A percentile compares a stretch with the other conserved stretches of the same genome.
These are phyloP conservation scores for Choloepus didactylus DNA, from an alignment of 2,797 vertebrate genomes.

Conservation along the genomic window DNA sequence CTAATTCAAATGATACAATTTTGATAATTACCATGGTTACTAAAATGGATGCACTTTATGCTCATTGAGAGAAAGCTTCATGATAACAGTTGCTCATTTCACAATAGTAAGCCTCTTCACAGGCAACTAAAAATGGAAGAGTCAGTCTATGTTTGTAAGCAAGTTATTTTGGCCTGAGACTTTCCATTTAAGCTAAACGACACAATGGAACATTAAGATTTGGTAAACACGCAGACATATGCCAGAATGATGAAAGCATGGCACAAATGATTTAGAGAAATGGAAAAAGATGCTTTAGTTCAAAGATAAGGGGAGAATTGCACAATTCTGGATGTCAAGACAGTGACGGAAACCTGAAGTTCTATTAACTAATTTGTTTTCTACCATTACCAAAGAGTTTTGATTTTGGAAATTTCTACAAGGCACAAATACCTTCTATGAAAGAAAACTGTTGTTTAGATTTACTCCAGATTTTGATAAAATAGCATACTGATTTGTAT, in stretches of 20 bases:
- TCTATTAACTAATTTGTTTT: neutral
- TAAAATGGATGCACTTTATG: conserved; percentile 82
- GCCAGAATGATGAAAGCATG: neutral
- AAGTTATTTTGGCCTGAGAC: conserved; percentile 33
- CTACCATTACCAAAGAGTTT: neutral
- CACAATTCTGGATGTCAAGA: neutral
- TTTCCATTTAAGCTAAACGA: neutral
- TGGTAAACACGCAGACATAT: neutral
- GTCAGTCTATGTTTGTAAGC: conserved; percentile 55
- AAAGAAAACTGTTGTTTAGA: conserved; percentile 5
- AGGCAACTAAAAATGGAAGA: conserved; percentile 42
- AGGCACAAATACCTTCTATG: neutral
- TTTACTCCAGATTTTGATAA: neutral
- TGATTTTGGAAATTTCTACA: neutral
- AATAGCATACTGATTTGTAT: neutral
- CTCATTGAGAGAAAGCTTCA: conserved; percentile 78
- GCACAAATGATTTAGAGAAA: neutral
- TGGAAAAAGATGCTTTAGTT: neutral
- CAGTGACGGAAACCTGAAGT: neutral
- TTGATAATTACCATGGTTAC: conserved; percentile 80
- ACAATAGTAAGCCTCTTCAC: conserved; percentile 38
- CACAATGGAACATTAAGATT: neutral
- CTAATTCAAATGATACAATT: conserved; percentile 75
- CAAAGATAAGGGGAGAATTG: neutral
- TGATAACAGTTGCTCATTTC: conserved; percentile 80